Percentiles rank a stretch among this genome's conserved stretches.
phyloP scores from a whole-genome alignment of 2,797 vertebrate species.

The Pristis pectinata region DNA sequence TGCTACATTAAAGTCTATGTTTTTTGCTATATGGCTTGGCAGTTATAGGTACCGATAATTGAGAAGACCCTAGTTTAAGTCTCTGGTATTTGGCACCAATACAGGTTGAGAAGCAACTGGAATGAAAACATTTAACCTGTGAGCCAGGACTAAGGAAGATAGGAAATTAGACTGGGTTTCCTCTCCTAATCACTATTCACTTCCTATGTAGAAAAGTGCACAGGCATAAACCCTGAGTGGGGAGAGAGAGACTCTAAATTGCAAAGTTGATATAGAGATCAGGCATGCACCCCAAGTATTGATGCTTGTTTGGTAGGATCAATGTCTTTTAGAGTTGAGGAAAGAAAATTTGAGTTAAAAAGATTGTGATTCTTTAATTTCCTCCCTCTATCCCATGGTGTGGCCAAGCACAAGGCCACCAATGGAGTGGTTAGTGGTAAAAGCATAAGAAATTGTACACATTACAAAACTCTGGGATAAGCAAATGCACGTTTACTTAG shows the following conservation, averaged over 20 bases:
- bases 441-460: no score
- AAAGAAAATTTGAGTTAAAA: no score
- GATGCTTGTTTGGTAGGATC: no score
- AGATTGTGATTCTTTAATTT: no score
- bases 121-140: background rate
- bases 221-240: background rate
- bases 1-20: background rate
- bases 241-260: background rate
- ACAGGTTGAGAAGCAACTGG: background rate
- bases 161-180: background rate
- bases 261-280: background rate
- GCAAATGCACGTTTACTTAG: no score
- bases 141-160: background rate
- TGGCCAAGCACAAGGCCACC: no score
- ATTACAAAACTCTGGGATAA: no score
- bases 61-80: background rate
- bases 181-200: background rate
- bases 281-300: no score
- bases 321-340: no score
- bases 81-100: background rate
- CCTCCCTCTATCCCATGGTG: no score
- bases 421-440: no score
- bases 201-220: background rate
- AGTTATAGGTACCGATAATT: background rate
- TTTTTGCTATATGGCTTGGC: background rate